Base-by-base conservation (phyloP, 2,888 invertebrate species). In the Diadromus collaris region DNA sequence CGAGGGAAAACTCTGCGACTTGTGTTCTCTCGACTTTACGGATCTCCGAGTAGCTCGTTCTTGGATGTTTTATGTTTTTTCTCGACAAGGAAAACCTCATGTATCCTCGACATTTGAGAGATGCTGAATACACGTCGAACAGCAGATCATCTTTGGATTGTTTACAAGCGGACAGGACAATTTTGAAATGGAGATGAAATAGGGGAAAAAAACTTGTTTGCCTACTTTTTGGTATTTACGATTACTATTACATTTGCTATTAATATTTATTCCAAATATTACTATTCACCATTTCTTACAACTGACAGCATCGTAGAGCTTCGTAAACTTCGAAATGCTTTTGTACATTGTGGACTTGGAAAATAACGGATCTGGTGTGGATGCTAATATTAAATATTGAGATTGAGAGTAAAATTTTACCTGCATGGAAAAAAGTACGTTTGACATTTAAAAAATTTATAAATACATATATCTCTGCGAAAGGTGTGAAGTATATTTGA, bases 81-180 rank as follows among this genome's bases (percentile, higher is more conserved):
- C 21, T 48, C 21, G 51, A 51, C 24, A 10, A 13, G 4, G 24
- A 51, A 24, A 51, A 51, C 24, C 13, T 10, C 24, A 4, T 24
- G 24, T 51, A 24, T 29, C 27, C 29, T 27, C 65, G 63, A 27
- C 64, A n/a, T 67, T 21, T 51, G 38, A 32, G 46, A 61, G 29
- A 71, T 60, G 41, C 56, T 32, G 27, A 71, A 60, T 41, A 60
- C 48, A 21, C 51, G 32, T 27, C 64, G 54, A 54, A 13, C 19
- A 51, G 21, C 27, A 19, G 51, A 32, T 65, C 38, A 67, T 27
- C 51, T 21, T 51, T 16, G 46, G 46, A 27, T 64, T 16, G 54
- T 51, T 54, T 51, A 38, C 24, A 51, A n/a, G 54, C 24, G 16
- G 38, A 10, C 24, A 51, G 38, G 21, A 38, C 38, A 13, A n/a